These are phyloP conservation scores for Anolis carolinensis DNA, from an alignment of 2,113 vertebrate species.

Conservation along the genomic window DNA sequence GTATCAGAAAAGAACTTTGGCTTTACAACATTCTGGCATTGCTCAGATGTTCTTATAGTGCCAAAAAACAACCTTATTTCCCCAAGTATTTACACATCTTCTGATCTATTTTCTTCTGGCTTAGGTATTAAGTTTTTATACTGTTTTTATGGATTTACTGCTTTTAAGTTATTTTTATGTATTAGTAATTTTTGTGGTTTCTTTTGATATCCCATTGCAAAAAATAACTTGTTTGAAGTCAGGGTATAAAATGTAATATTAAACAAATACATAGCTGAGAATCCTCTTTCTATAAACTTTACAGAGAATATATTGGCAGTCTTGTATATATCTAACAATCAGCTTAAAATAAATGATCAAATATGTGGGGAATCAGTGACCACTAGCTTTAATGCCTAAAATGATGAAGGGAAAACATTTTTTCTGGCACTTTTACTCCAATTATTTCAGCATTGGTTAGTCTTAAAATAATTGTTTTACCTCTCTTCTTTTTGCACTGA, in stretches of 20 bases:
- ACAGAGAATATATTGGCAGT: not conserved
- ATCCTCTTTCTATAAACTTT: not conserved
- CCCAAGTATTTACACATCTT: not conserved
- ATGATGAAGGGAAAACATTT: no score
- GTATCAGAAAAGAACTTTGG: no score
- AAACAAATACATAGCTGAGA: not conserved
- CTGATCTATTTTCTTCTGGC: not conserved
- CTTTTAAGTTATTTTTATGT: not conserved
- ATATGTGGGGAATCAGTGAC: not conserved
- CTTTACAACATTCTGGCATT: not conserved
- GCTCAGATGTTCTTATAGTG: not conserved
- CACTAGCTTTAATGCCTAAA: not conserved
- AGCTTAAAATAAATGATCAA: not conserved
- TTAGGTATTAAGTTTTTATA: not conserved
- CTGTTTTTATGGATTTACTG: not conserved
- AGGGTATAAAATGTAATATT: not conserved
- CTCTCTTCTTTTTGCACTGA: no score
- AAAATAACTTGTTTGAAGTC: conserved; percentile 2
- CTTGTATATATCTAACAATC: not conserved
- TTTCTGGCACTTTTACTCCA: no score
- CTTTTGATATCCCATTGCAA: not conserved
- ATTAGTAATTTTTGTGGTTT: not conserved
- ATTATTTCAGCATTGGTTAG: no score
- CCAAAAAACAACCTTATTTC: not conserved
- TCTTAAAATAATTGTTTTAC: no score